Base-by-base conservation (phyloP, 2,113 vertebrate species). In the Muntiacus muntjak region DNA sequence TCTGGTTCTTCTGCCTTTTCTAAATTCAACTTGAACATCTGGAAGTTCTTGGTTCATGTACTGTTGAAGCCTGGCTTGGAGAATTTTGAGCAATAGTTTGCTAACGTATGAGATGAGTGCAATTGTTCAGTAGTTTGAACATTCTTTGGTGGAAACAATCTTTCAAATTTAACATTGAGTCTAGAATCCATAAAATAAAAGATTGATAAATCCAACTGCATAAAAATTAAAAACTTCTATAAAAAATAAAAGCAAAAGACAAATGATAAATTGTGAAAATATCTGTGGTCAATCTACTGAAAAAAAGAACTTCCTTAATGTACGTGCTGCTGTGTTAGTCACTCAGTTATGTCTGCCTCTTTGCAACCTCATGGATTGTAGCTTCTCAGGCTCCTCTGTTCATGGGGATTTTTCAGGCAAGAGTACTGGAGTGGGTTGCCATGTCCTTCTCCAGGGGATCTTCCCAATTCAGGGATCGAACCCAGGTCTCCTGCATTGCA, bases 161-260 rank as follows among this genome's bases (percentile, higher is more conserved):
- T 93, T 90, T 30, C 40, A 89, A 89, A 81, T 30, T 30, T 60
- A 33, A 89, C 10, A 26, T 26, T 76, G 92, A 92, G 79, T 7
- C 14, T 45, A 71, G 40, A 97, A 89, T 93, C 15, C 43, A 86
- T 79, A 81, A 92, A 92, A 93, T 67, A 78, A 79, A 92, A 95
- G 12, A 92, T 3, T 50, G 28, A 60, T 58, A 89, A 89, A 71
- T 79, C 45, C n/a, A 89, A 36, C 8, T 3, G 36, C 4, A 74
- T 67, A 40, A 84, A 91, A 95, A 26, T 55, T 0, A 91, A 89
- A 78, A 64, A 50, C 43, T 67, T 92, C 58, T 81, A 0, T 23
- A 71, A 79, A 15, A 78, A 62, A 55, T 60, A 94, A 62, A 95
- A 93, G 67, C n/a, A 86, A 71, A 89, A 89, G 57, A 93, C 4